Evolutionary conservation across 2,797 vertebrate genomes (phyloP).

Genomic region (Pipistrellus nathusii): DNA sequence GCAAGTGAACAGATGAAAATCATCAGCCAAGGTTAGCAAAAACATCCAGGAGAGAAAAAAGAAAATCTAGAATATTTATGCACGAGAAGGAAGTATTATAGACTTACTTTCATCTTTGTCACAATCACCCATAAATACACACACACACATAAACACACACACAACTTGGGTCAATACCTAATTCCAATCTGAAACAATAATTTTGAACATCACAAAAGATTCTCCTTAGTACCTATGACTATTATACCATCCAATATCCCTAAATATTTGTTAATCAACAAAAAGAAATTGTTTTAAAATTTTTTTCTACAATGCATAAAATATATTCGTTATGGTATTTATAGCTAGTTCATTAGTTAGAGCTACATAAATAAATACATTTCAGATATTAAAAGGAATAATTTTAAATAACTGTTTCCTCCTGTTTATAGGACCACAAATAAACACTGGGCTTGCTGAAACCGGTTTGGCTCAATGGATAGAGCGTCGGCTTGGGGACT

Average conservation of each 20-base stretch:
- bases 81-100: neutral
- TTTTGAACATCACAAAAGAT: neutral
- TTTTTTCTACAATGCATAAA: neutral
- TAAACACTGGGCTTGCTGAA: neutral
- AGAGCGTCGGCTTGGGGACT: no score
- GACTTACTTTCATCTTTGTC: constrained; percentile 25
- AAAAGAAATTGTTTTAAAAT: neutral
- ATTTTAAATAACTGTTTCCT: neutral
- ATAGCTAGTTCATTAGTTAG: neutral
- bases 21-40: constrained; percentile 29
- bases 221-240: neutral
- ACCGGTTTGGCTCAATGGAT: no score
- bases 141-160: neutral
- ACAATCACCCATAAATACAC: neutral
- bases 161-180: neutral
- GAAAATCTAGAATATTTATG: constrained; percentile 8
- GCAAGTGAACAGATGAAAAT: constrained; percentile 39
- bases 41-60: neutral
- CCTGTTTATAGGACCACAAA: neutral
- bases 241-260: neutral
- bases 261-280: neutral
- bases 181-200: neutral
- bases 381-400: constrained; percentile 7
- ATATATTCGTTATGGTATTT: neutral
- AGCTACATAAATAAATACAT: neutral